phyloP scores from a whole-genome alignment of 2,113 vertebrate genomes.

The Charadrius vociferus region DNA sequence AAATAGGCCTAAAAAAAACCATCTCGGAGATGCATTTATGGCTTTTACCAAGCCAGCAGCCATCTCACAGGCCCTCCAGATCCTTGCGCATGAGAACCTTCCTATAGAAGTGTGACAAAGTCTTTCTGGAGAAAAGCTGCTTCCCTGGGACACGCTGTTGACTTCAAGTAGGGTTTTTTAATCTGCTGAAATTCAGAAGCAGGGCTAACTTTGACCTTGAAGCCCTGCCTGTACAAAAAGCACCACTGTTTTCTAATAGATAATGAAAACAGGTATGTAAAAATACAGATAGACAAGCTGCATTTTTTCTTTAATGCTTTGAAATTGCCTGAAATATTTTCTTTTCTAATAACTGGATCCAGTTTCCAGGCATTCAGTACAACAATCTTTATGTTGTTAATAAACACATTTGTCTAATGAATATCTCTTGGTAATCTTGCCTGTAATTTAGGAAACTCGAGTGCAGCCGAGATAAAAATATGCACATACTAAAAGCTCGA shows the following conservation, averaged over 20 bases:
- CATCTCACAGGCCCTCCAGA: background rate
- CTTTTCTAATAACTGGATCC: background rate
- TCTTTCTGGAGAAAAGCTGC: background rate
- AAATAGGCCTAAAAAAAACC: background rate
- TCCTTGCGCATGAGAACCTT: fast-evolving
- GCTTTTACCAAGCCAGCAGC: background rate
- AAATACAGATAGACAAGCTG: background rate
- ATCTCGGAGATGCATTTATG: background rate
- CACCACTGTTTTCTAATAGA: background rate
- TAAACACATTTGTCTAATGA: conserved; percentile 42
- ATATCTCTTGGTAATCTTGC: conserved; percentile 11
- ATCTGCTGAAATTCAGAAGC: background rate
- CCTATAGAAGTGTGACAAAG: fast-evolving
- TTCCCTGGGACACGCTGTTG: background rate
- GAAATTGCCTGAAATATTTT: background rate
- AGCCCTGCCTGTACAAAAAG: background rate
- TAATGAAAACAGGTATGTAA: background rate
- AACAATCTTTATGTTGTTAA: conserved; percentile 32
- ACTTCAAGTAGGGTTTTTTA: background rate
- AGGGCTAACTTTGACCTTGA: background rate
- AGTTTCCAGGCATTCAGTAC: background rate
- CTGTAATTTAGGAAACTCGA: conserved; percentile 30
- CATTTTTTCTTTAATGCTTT: background rate
- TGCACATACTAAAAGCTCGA: conserved; percentile 32
- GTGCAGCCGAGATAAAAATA: conserved; percentile 2